Base-by-base conservation (phyloP, 2,113 vertebrate species). In the Limanda limanda region DNA sequence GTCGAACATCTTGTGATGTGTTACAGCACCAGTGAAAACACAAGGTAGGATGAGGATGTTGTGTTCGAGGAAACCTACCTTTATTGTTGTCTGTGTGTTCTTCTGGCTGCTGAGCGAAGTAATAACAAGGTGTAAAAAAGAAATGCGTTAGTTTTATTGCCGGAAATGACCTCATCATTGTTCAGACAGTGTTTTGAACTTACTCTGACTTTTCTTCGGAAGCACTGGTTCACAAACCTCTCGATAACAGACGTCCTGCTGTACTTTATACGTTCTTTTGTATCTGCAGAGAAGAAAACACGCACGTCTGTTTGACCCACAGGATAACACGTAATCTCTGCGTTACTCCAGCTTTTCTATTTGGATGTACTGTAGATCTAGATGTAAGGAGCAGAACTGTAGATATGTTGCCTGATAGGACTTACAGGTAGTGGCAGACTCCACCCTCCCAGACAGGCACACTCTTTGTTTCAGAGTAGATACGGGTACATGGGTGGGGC, bases 381-480 rank as follows among this genome's bases (percentile, higher is more conserved):
- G 51, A 56, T 42, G 45, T 14, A 17, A 21, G 23, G 62, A n/a
- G 52, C 62, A 52, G 24, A 31, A 13, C 3, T 18, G 71, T 12
- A 76, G 66, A 24, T 20, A 12, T 2, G 18, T 3, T 14, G 14
- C 9, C 12, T 56, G 45, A 67, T 3, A 12, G 1, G 45, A 89
- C 94, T 94, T 71, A 95, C 93, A 91, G 86, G 88, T 94, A 97
- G 93, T 95, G 97, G 78, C 95, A 99, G 85, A 96, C 82, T 61
- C 95, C 95, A 37, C 93, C 96, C 91, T 98, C 95, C 97, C 97
- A 98, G 79, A 98, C 93, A 0, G 96, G 97, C 79, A 97, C 92
- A 8, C 96, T 96, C 93, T 96, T 97, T 21, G 96, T 97, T 90
- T 98, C 97, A 0, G 96, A 98, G 90, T 96, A 97, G 59, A 99